Evolutionary conservation across 1,140 invertebrate genomes (phyloP), one percentile per base, ranked within the genome.

Genomic region (Drosophila pseudoananassae): DNA sequence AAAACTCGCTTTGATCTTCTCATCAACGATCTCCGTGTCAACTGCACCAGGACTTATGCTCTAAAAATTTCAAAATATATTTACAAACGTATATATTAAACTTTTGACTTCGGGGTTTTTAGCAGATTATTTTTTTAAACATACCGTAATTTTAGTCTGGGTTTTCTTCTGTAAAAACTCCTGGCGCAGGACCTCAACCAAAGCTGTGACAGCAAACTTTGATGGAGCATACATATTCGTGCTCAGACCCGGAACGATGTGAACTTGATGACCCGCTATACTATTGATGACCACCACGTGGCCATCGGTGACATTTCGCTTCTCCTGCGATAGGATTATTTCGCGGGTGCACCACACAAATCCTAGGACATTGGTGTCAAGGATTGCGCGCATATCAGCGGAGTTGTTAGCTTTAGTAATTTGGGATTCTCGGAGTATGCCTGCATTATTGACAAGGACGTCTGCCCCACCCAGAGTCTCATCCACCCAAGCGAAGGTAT

Each of bases 391-490:
- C n/a, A 80, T 0, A 29, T 82, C 80, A 68, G 15, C 74, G n/a
- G 10, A 82, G 43, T 82, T 91, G 38, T 50, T 20, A 70, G 92
- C 93, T 93, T 76, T 93, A 63, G 78, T 72, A 93, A 93, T 14
- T 85, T 69, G 27, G 81, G 78, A 92, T 92, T 93, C 55, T 92
- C 66, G 58, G 92, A 93, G 0, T 95, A 80, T 55, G 9, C 76
- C 78, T 0, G 78, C 96, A 79, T 95, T 96, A 84, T 97, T 97
- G 27, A 97, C 92, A 38, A 96, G 92, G 1, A 96, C 92, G 76
- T 96, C 94, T 0, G 95, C 92, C 1, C 94, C 94, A 1, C 95
- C 95, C 10, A 95, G 92, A 1, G 93, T 93, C 2, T 93, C 85
- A 25, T 94, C 93, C 8, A 94, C 92, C 93, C 93, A 94, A 53